Conservation (phyloP, 2,113 vertebrate species). For the Nipponia nippon region DNA sequence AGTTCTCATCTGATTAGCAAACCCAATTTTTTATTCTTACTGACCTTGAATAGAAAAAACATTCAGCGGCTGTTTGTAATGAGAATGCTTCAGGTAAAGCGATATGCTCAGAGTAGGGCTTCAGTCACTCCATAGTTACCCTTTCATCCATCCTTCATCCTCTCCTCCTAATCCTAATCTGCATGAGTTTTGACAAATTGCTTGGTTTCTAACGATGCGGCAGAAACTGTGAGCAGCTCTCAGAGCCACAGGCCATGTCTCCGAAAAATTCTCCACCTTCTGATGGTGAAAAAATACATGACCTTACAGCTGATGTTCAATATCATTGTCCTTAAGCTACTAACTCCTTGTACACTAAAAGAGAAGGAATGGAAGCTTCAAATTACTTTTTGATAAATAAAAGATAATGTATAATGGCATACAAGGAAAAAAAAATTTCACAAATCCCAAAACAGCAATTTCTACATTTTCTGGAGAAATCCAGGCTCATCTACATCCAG, state of each 20-base stretch:
- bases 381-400: constrained; percentile 36
- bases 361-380: not conserved
- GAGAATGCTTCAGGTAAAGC: not conserved
- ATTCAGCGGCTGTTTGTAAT: not conserved
- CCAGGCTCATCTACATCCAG: not conserved
- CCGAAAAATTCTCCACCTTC: not conserved
- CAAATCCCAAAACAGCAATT: not conserved
- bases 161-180: not conserved
- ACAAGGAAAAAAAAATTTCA: not conserved
- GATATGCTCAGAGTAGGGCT: not conserved
- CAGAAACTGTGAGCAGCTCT: not conserved
- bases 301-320: not conserved
- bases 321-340: not conserved
- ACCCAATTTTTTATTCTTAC: not conserved
- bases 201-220: not conserved
- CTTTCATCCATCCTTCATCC: not conserved
- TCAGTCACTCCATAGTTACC: not conserved
- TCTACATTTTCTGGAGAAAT: not conserved
- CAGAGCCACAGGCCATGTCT: not conserved
- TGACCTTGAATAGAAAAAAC: not conserved
- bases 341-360: not conserved
- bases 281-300: not conserved
- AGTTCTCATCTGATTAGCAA: not conserved
- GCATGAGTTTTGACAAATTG: not conserved
- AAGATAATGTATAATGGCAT: not conserved